Evolutionary conservation across 1,140 invertebrate species (phyloP), one percentile per base, ranked within the genome.

Genomic region (Drosophila fuyamai): DNA sequence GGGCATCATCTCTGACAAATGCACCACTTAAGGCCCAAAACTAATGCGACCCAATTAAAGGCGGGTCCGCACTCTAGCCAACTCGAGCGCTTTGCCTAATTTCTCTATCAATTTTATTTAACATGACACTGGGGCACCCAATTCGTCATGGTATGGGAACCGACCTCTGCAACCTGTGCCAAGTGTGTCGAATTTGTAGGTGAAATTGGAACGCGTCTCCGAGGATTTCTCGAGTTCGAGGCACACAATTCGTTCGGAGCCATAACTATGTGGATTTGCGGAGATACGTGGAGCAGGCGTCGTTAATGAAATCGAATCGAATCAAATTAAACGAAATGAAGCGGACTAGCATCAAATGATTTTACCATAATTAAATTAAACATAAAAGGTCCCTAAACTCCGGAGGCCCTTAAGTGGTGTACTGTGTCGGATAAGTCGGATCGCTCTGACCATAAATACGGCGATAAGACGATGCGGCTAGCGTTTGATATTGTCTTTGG

Each of bases 51-150:
- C 74, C 63, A 85, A 88, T 79, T 76, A 88, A 86, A 75, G 62
- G 74, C 65, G 51, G 47, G 3, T 44, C 60, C 53, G 47, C 46
- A 40, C 46, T 55, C 44, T 18, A 57, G 5, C 16, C 16, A 23
- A 27, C 44, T 61, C 46, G 3, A 13, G 12, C 36, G 16, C 32
- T 72, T 72, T 78, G 82, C 83, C 80, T 89, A 89, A 89, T 84
- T 89, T 89, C 84, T 89, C 82, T 73, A 90, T 90, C 74, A 90
- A 90, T 90, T 90, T 83, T 83, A 65, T 82, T 83, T 88, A 86
- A 86, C 79, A 82, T 68, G 78, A 73, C 76, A 70, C 32, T 57
- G 35, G 40, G 56, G 50, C 43, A 57, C 54, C 62, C 66, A 77
- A 83, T 90, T 90, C 82, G 86, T 80, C 76, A 90, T 73, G 85